phyloP scores from a whole-genome alignment of 2,797 vertebrate species.

The Gallinago nigripennis region DNA sequence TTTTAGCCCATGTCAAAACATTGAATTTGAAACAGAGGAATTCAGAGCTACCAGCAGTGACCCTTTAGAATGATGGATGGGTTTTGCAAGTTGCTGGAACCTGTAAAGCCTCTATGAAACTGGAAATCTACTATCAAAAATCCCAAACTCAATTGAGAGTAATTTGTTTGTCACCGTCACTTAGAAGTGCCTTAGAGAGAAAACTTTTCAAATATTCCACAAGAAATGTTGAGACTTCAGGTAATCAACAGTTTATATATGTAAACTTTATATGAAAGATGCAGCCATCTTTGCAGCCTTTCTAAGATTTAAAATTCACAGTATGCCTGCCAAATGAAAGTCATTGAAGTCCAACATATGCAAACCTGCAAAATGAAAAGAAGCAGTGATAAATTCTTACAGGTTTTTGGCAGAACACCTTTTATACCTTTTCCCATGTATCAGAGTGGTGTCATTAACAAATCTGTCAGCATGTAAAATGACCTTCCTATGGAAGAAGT shows the following conservation, averaged over 20 bases:
- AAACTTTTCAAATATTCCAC: background rate
- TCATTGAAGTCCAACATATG: background rate
- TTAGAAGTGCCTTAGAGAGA: background rate
- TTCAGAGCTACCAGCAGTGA: background rate
- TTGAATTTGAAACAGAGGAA: background rate
- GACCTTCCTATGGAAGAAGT: background rate
- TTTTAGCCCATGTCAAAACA: background rate
- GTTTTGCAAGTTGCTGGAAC: background rate
- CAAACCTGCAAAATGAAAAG: conserved; percentile 8
- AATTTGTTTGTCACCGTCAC: conserved; percentile 1
- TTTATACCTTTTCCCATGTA: background rate
- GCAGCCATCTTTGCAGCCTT: background rate
- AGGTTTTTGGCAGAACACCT: background rate
- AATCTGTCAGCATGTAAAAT: background rate
- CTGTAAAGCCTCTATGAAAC: background rate
- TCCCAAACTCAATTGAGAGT: background rate
- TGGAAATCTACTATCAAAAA: conserved; percentile 2
- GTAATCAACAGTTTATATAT: background rate
- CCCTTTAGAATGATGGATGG: background rate
- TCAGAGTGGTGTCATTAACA: background rate
- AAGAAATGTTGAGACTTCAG: background rate
- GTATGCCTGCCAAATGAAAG: background rate
- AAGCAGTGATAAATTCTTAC: background rate
- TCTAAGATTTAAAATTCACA: background rate
- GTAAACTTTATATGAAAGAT: background rate